Conservation (phyloP, 2,113 vertebrate species). For the Prinia subflava region DNA sequence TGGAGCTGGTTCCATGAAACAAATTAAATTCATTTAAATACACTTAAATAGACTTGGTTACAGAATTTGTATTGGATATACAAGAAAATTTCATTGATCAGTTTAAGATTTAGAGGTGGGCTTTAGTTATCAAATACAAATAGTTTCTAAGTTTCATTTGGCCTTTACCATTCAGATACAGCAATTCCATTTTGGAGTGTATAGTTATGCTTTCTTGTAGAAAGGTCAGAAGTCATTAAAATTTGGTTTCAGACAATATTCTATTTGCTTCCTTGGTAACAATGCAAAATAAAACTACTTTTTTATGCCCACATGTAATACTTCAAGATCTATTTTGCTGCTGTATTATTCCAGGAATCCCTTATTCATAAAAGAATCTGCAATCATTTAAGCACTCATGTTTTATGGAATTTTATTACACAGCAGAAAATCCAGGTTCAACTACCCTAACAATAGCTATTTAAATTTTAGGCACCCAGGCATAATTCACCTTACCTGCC, state of each 20-base stretch:
- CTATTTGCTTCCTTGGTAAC: neutral
- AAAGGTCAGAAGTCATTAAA: neutral
- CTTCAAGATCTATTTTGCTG: neutral
- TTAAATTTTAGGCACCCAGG: neutral
- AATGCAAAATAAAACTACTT: slow-evolving; percentile 8
- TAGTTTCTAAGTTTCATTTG: neutral
- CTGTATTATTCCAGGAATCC: neutral
- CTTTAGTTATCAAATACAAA: neutral
- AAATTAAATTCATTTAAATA: neutral
- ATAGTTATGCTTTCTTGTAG: neutral
- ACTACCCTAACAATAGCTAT: neutral
- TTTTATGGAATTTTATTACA: neutral
- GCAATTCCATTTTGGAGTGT: neutral
- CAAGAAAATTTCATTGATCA: neutral
- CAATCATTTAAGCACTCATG: neutral
- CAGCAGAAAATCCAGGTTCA: neutral
- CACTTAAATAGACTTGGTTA: neutral
- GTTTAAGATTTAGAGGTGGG: neutral
- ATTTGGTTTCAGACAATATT: neutral
- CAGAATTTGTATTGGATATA: neutral
- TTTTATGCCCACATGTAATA: neutral
- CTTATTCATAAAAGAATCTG: neutral
- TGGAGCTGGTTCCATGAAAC: neutral
- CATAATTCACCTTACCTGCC: neutral
- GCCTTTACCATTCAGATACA: neutral